Percentiles rank a stretch among this genome's conserved stretches.
phyloP scores from a whole-genome alignment of 2,113 vertebrate genomes.

The Sterna hirundo region DNA sequence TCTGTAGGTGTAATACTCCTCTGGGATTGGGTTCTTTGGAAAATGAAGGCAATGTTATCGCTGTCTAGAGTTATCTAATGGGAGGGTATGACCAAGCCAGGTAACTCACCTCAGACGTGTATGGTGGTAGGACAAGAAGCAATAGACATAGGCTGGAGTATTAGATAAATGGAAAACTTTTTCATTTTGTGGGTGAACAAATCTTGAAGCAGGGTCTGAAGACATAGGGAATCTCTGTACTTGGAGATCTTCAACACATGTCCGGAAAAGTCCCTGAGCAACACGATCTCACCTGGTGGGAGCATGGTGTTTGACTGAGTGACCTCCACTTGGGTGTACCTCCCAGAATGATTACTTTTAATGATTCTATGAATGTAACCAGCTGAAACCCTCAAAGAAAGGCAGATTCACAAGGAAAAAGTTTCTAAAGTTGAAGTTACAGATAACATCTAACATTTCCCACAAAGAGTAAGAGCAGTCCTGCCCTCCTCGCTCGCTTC shows the following conservation, averaged over 20 bases:
- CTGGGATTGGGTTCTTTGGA: not conserved
- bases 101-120: not conserved
- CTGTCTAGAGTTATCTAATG: not conserved
- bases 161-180: not conserved
- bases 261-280: not conserved
- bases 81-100: not conserved
- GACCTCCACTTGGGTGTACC: not conserved
- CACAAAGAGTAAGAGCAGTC: not conserved
- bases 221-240: not conserved
- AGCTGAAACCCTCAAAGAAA: not conserved
- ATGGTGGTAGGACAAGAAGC: not conserved
- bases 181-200: not conserved
- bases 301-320: not conserved
- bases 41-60: not conserved
- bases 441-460: not conserved
- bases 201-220: not conserved
- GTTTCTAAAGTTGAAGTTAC: not conserved
- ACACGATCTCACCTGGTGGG: not conserved
- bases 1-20: not conserved
- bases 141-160: not conserved
- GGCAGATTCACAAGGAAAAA: not conserved
- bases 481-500: rapidly evolving
- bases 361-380: not conserved
- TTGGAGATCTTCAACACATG: not conserved
- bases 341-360: not conserved